Base-by-base conservation (phyloP, 2,797 vertebrate genomes). In the Notolepis coatsorum region DNA sequence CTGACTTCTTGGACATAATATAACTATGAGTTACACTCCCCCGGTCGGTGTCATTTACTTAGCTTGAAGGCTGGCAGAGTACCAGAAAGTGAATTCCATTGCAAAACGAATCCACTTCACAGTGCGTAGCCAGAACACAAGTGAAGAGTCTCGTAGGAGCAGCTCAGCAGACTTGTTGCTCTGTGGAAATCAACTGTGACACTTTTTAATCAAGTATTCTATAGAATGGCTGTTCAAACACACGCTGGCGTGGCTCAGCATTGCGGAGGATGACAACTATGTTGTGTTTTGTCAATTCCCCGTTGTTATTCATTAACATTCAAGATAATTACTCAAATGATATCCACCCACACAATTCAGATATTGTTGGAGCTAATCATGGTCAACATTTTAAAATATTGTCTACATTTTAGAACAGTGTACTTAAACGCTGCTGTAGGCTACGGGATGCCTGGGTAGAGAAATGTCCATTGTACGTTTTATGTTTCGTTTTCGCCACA, bases 141-240 rank as follows among this genome's bases (percentile, higher is more conserved):
- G 68, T 25, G 41, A 25, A 47, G n/a, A n/a, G 42, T 30, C 68
- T 62, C 50, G 0, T 50, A 25, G 65, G 48, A 66, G 50, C 1
- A 15, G 12, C 15, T 9, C 8, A 3, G 46, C 50, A 65, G 52
- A 76, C 77, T 38, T 79, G 77, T 73, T 77, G 71, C 73, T 71
- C 62, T 2, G 37, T 7, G 25, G 48, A 27, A 50, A 56, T 51
- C 45, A 33, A 49, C 5, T 18, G 42, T 31, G 23, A 7, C n/a
- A 27, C 9, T 28, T 43, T 20, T 31, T n/a, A 48, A 12, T 25
- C 10, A 46, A n/a, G 35, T 3, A 15, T 17, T 41, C 38, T n/a
- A 15, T 28, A 24, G 13, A 24, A 24, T 25, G 23, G 45, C 21
- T 23, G 21, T 8, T 25, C 23, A 24, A 12, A 24, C 12, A 13